phyloP scores from a whole-genome alignment of 2,888 invertebrate species.

The Sipha maydis region DNA sequence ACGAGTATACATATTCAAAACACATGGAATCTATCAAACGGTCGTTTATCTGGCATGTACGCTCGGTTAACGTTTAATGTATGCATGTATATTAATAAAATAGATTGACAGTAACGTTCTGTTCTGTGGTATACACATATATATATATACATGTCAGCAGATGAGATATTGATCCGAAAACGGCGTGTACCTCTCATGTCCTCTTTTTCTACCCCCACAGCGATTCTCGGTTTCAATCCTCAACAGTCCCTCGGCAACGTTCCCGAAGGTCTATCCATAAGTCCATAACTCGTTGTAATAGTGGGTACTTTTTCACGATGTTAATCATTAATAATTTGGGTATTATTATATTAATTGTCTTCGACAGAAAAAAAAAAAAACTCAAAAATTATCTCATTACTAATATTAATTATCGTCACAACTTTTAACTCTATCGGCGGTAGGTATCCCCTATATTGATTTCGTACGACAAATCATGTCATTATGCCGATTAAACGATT shows the following conservation, averaged over 20 bases:
- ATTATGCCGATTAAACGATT: not conserved
- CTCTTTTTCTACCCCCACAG: not conserved
- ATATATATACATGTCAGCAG: slow-evolving; percentile 17
- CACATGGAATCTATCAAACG: slow-evolving; percentile 40
- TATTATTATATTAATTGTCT: not conserved
- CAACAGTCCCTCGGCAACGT: not conserved
- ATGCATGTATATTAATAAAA: slow-evolving; percentile 48
- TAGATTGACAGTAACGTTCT: slow-evolving; percentile 55
- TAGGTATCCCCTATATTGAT: not conserved
- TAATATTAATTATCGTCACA: not conserved
- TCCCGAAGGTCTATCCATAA: not conserved
- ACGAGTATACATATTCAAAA: not conserved
- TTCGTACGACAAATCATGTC: not conserved
- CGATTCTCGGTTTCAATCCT: slow-evolving; percentile 3
- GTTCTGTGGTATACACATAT: not conserved
- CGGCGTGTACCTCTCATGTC: slow-evolving; percentile 5
- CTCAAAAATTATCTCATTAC: not conserved
- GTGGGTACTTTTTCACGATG: not conserved
- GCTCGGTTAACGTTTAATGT: slow-evolving; percentile 48
- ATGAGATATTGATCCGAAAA: slow-evolving; percentile 61
- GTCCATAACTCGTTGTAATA: not conserved
- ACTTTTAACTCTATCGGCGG: not conserved
- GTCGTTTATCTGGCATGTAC: slow-evolving; percentile 24
- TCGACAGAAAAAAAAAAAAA: not conserved
- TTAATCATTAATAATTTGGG: slow-evolving; percentile 33